Conservation (phyloP, 2,888 invertebrate species). For the Pseudolycoriella hygida region DNA sequence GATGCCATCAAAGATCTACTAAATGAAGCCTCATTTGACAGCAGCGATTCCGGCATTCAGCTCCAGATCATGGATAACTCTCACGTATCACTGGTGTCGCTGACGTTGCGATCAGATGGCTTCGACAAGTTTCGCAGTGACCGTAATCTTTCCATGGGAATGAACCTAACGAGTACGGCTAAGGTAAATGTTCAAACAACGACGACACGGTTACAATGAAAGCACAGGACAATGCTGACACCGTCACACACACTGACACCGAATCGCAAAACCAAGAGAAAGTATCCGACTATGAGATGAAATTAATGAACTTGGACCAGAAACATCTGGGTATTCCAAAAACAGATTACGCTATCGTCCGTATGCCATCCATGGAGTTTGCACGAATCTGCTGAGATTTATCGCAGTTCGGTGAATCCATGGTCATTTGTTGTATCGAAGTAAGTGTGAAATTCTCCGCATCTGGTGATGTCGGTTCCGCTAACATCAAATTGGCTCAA, state of each 20-base stretch:
- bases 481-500: slow-evolving; percentile 83
- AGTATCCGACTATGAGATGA: slow-evolving; percentile 95
- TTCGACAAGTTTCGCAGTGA: slow-evolving; percentile 98
- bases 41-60: slow-evolving; percentile 78
- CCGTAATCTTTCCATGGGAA: slow-evolving; percentile 93
- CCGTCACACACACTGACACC: slow-evolving; percentile 89
- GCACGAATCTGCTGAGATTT: slow-evolving; percentile 94
- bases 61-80: slow-evolving; percentile 96
- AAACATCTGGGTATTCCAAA: slow-evolving; percentile 97
- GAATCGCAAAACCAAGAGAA: slow-evolving; percentile 93
- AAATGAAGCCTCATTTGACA: slow-evolving; percentile 97
- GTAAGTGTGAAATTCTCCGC: slow-evolving; percentile 85
- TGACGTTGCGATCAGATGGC: slow-evolving; percentile 82
- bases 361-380: slow-evolving; percentile 89
- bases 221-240: slow-evolving; percentile 90
- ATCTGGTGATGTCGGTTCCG: slow-evolving; percentile 87
- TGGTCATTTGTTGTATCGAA: slow-evolving; percentile 91
- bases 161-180: slow-evolving; percentile 87
- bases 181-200: slow-evolving; percentile 96
- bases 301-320: slow-evolving; percentile 94
- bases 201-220: slow-evolving; percentile 96
- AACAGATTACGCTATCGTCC: slow-evolving; percentile 91
- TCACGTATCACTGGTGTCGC: slow-evolving; percentile 92
- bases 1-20: slow-evolving; percentile 97
- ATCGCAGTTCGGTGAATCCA: slow-evolving; percentile 95